These are phyloP conservation scores for Creontiades dilutus DNA, from an alignment of 2,888 invertebrate genomes.

Conservation along the genomic window DNA sequence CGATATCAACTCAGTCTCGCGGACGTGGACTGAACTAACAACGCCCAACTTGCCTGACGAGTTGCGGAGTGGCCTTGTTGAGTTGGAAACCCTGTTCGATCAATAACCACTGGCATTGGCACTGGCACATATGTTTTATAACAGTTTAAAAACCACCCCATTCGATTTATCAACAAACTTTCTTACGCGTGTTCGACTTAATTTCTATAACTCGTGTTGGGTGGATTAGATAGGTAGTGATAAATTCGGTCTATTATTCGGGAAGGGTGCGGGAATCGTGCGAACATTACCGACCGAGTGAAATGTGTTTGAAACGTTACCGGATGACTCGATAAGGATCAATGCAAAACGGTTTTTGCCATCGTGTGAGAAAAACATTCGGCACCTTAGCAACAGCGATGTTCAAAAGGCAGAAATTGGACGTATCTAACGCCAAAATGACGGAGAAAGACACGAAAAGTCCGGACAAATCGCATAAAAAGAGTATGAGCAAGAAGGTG, in stretches of 20 bases:
- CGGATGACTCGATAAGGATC: not conserved
- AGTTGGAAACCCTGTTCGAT: conserved; percentile 62
- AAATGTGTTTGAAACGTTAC: not conserved
- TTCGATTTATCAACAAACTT: conserved; percentile 14
- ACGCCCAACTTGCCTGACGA: not conserved
- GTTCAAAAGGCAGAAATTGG: conserved; percentile 66
- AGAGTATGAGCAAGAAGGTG: conserved; percentile 3
- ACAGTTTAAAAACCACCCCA: conserved; percentile 58
- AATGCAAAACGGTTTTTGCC: conserved; percentile 44
- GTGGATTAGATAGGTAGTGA: not conserved
- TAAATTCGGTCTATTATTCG: too few species aligned
- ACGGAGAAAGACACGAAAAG: not conserved
- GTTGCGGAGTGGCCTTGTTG: conserved; percentile 8
- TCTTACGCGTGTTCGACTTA: not conserved
- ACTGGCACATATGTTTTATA: conserved; percentile 54
- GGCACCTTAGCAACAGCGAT: conserved; percentile 19
- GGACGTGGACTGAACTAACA: conserved; percentile 47
- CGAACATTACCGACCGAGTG: not conserved
- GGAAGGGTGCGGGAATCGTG: too few species aligned
- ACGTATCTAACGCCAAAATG: conserved; percentile 31
- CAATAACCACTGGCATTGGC: conserved; percentile 38
- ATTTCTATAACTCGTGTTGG: not conserved
- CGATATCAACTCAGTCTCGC: not conserved
- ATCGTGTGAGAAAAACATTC: conserved; percentile 55
- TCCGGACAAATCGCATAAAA: not conserved